Evolutionary conservation across 2,888 invertebrate species (phyloP), one percentile per base, ranked within the genome.

Genomic region (Eilema griseolum): DNA sequence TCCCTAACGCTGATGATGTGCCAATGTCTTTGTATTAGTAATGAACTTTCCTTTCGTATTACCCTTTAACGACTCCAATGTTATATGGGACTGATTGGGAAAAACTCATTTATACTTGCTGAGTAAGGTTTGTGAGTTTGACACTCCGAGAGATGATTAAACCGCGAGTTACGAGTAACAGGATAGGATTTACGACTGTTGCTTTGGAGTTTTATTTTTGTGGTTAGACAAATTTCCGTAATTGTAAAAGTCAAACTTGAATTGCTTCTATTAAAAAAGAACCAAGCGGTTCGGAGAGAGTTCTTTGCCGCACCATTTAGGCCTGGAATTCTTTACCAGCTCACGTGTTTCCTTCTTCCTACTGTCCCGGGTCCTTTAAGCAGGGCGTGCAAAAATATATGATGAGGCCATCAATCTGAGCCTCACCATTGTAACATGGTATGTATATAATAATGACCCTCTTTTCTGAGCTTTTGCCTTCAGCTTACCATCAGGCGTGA

Each of bases 41-140:
- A 75, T 72, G 66, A 66, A 59, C 68, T 74, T 70, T 63, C 69
- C 10, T 72, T 64, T 61, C 66, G 59, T 72, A 70, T 72, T 70
- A 73, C 62, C 73, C 67, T 73, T 74, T 72, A 77, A 72, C 59
- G 74, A 80, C 24, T 41, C 33, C 26, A 52, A 66, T 26, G 12
- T 56, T 56, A 67, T 66, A 62, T 57, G 20, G 41, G 61, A 33
- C 61, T 81, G 79, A 80, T 80, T 77, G 71, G 24, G 75, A 74
- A 70, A 75, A 74, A 73, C 65, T 72, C 69, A 75, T 75, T 72
- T 69, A 52, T 59, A 46, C 64, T 69, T 24, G 23, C 61, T 41
- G 46, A 61, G 33, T 61, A 65, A 20, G 31, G 62, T 26, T 23
- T 31, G 14, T 37, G 52, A 64, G 16, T 7, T 24, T 31, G 41